Evolutionary conservation across 1,140 invertebrate genomes (phyloP).

Genomic region (Ostrea denselamellosa): DNA sequence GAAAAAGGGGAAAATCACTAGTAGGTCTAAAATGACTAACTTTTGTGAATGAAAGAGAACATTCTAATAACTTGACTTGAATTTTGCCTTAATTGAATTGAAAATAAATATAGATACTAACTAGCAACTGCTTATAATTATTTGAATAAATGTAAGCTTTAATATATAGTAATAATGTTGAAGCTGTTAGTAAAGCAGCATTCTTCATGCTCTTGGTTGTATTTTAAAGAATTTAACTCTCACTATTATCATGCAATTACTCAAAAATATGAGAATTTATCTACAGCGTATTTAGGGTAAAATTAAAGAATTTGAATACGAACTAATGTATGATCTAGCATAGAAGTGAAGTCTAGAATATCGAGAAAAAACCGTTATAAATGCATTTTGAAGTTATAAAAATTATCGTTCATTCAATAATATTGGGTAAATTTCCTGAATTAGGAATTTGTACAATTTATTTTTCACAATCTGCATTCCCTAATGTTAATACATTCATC

Average conservation of each 20-base stretch:
- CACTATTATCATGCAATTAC: too few relatives aligned
- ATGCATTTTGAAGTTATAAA: background rate
- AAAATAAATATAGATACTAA: too few relatives aligned
- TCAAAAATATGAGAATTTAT: background rate
- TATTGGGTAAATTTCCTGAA: slow-evolving; percentile 4
- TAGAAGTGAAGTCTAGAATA: slow-evolving; percentile 2
- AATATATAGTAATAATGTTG: background rate
- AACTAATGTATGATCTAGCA: background rate
- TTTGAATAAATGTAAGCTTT: background rate
- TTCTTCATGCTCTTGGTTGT: slow-evolving; percentile 7
- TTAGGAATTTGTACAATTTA: background rate
- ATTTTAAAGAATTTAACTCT: background rate
- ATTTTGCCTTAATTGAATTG: too few relatives aligned
- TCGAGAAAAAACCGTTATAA: background rate
- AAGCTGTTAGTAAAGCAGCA: background rate
- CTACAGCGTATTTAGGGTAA: background rate
- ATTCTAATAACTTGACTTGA: too few relatives aligned
- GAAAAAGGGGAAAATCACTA: too few relatives aligned
- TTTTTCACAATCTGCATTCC: slow-evolving; percentile 32
- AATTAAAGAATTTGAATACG: background rate
- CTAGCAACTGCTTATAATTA: too few relatives aligned
- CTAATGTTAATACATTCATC: slow-evolving; percentile 27
- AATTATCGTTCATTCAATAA: background rate
- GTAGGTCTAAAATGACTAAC: too few relatives aligned
- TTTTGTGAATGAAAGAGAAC: too few relatives aligned